phyloP scores from a whole-genome alignment of 2,888 invertebrate species.

The Sarcophaga rosellei region DNA sequence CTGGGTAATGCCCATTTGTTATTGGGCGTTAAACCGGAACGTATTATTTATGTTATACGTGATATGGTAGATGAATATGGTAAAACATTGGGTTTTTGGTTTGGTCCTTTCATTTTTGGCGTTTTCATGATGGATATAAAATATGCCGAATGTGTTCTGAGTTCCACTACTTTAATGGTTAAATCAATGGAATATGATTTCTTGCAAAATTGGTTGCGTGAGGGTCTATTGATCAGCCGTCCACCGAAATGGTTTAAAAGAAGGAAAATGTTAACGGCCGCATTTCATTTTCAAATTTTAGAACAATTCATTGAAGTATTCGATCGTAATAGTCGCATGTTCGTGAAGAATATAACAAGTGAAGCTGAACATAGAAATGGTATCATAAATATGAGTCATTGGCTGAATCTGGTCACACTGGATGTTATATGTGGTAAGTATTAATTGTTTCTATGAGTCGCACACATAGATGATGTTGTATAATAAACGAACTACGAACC shows the following conservation, averaged over 20 bases:
- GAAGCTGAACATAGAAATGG: conserved; percentile 82
- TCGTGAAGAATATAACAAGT: conserved; percentile 81
- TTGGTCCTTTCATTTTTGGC: conserved; percentile 69
- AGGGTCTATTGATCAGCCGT: conserved; percentile 73
- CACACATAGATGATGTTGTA: too few species aligned
- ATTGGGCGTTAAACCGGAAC: conserved; percentile 81
- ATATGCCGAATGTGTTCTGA: conserved; percentile 70
- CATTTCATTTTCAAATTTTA: conserved; percentile 89
- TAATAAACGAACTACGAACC: too few species aligned
- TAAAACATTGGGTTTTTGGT: conserved; percentile 70
- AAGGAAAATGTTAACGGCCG: conserved; percentile 87
- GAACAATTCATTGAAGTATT: conserved; percentile 87
- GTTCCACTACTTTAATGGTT: conserved; percentile 67
- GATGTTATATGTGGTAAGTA: conserved; percentile 81
- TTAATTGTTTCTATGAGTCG: too few species aligned
- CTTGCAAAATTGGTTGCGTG: conserved; percentile 73
- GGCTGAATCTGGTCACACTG: conserved; percentile 80
- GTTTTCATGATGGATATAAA: conserved; percentile 71
- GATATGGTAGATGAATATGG: conserved; percentile 77
- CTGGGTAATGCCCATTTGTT: conserved; percentile 82
- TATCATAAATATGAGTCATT: conserved; percentile 82
- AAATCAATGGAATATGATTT: conserved; percentile 71
- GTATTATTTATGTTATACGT: conserved; percentile 74
- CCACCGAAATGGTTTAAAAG: conserved; percentile 84
- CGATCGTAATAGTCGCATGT: conserved; percentile 83